A percentile compares a stretch with the other conserved stretches of the same genome.
Conservation (phyloP, 1,140 invertebrate genomes). For the Ditylenchus dipsaci region DNA sequence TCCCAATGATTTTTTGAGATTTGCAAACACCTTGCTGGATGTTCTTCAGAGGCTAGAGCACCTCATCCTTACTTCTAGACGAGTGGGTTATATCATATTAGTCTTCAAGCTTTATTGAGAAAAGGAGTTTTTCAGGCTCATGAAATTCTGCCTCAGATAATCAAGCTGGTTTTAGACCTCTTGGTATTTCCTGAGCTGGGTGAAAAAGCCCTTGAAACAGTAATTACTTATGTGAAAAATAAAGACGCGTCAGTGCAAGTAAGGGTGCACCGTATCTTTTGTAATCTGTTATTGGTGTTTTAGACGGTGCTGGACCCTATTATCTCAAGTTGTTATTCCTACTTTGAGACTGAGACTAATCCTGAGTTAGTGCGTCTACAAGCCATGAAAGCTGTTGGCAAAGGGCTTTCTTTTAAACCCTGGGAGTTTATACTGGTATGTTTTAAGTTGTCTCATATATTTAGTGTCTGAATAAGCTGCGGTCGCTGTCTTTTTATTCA, state of each 20-base stretch:
- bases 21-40: too few species aligned
- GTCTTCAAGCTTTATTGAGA: too few species aligned
- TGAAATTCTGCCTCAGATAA: neutral
- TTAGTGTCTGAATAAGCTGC: too few species aligned
- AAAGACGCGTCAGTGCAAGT: neutral
- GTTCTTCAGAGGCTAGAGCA: too few species aligned
- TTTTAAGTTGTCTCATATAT: too few species aligned
- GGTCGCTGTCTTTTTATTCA: too few species aligned
- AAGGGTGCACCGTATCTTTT: neutral
- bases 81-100: too few species aligned
- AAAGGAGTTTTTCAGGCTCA: neutral
- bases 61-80: too few species aligned
- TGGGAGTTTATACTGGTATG: neutral
- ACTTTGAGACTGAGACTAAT: neutral
- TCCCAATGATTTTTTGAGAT: too few species aligned
- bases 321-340: neutral
- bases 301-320: neutral
- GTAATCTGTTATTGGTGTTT: neutral
- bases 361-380: neutral
- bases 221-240: neutral
- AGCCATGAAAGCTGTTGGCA: neutral
- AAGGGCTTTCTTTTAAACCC: neutral
- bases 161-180: neutral
- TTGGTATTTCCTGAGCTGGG: neutral
- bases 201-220: neutral